These are phyloP conservation scores for Melinaea marsaeus DNA, from an alignment of 2,888 invertebrate species.

Conservation along the genomic window DNA sequence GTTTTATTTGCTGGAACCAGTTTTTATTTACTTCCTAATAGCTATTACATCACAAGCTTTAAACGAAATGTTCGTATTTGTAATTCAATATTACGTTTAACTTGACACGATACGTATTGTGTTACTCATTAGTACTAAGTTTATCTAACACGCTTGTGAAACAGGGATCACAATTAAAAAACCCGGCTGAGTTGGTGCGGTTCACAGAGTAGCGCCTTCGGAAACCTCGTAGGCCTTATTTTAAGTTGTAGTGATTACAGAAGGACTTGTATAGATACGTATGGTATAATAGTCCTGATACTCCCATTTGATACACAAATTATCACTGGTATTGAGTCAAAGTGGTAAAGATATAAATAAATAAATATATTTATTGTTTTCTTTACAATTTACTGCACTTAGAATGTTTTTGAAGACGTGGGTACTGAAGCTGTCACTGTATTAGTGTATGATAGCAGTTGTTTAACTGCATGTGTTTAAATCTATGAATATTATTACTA, in stretches of 20 bases:
- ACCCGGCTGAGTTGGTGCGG: too few relatives aligned
- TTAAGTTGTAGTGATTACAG: too few relatives aligned
- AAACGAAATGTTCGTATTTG: slow-evolving; percentile 41
- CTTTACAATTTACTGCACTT: slow-evolving; percentile 1
- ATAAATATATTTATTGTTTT: not conserved
- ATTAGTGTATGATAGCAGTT: too few relatives aligned
- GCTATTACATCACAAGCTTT: slow-evolving; percentile 55
- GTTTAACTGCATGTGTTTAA: not conserved
- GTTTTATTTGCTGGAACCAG: slow-evolving; percentile 35
- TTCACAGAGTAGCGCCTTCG: too few relatives aligned
- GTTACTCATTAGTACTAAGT: slow-evolving; percentile 17
- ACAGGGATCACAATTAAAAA: too few relatives aligned
- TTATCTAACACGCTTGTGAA: slow-evolving; percentile 10
- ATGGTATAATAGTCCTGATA: too few relatives aligned
- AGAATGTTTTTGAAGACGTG: not conserved
- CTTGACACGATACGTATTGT: slow-evolving; percentile 42
- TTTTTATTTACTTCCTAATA: slow-evolving; percentile 53
- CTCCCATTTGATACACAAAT: too few relatives aligned
- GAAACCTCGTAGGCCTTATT: too few relatives aligned
- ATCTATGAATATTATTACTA: not conserved
- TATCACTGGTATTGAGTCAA: too few relatives aligned
- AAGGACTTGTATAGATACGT: not conserved
- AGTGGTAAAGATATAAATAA: too few relatives aligned
- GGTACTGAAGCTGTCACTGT: too few relatives aligned
- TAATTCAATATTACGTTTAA: slow-evolving; percentile 42